phyloP scores from a whole-genome alignment of 2,888 invertebrate species.

The Habroteleia sp. region DNA sequence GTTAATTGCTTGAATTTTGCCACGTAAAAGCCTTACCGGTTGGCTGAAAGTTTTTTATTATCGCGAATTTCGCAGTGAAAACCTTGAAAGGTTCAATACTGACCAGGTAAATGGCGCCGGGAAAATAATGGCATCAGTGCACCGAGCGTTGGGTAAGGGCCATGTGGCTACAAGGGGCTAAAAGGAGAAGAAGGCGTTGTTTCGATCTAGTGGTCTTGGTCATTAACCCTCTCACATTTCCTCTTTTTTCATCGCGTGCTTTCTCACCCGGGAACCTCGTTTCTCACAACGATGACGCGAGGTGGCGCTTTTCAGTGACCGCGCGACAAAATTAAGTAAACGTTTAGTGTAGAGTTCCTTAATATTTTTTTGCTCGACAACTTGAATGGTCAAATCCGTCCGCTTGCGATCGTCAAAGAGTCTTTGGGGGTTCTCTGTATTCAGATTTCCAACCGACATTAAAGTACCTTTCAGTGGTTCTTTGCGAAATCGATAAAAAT shows the following conservation, averaged over 20 bases:
- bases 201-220: constrained; percentile 68
- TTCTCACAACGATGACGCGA: constrained; percentile 54
- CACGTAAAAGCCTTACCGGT: constrained; percentile 36
- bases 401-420: neutral
- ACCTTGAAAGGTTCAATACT: constrained; percentile 54
- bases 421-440: constrained; percentile 2
- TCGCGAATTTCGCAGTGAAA: constrained; percentile 44
- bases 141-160: constrained; percentile 38
- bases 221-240: constrained; percentile 68
- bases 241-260: constrained; percentile 42
- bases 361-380: constrained; percentile 12
- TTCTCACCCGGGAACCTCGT: constrained; percentile 49
- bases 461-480: no score
- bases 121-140: constrained; percentile 52
- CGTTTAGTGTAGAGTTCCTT: constrained; percentile 47
- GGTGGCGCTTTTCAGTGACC: constrained; percentile 54
- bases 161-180: constrained; percentile 35
- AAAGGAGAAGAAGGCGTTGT: constrained; percentile 58
- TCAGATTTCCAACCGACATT: no score
- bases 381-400: constrained; percentile 12
- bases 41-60: constrained; percentile 28
- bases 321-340: constrained; percentile 54
- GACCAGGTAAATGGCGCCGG: constrained; percentile 60
- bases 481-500: no score
- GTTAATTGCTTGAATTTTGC: constrained; percentile 37